Base-by-base conservation (phyloP, 2,888 invertebrate species). In the Cosmopolites sordidus region DNA sequence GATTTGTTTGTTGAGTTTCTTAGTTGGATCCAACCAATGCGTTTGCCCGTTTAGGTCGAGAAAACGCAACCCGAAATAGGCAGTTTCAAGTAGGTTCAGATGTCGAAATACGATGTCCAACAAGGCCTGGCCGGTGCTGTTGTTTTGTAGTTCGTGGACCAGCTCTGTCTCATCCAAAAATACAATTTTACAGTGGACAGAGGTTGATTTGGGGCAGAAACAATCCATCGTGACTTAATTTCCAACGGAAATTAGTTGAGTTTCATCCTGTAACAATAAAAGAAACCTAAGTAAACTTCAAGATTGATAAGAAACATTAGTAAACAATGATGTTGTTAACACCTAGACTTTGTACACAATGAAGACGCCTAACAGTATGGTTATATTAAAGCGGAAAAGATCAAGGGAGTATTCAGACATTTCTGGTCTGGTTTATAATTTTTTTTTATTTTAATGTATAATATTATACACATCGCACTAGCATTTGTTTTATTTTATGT, bases 21-120 rank as follows among this genome's bases (percentile, higher is more conserved):
- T 94, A 58, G 88, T 84, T 9, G 92, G 87, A 73, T 96, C 95
- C 73, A 96, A 77, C 96, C 96, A 97, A 76, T 95, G 93, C 91
- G 95, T 90, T 80, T 96, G 96, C 72, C 90, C 93, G 66, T 92
- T 90, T 67, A 87, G 83, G 74, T 96, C 95, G 56, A 96, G 82
- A 73, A 89, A 97, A 60, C 96, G 84, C 43, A 97, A 82, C 46
- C 97, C 96, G 74, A 97, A 97, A 76, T 96, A 97, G 59, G 94
- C 92, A 46, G 95, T 95, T 77, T 97, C 96, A 71, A 95, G 78
- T 53, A 97, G 83, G 77, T 96, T 95, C 65, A 97, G 80, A 73
- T 95, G 92, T 64, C 89, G 83, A 75, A 92, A 95, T 45, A 95
- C 93, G 62, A 92, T 87, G 73, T 96, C 95, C 70, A 96, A 76